These are phyloP conservation scores for Bostrychus sinensis DNA, from an alignment of 2,113 vertebrate species.

Conservation along the genomic window DNA sequence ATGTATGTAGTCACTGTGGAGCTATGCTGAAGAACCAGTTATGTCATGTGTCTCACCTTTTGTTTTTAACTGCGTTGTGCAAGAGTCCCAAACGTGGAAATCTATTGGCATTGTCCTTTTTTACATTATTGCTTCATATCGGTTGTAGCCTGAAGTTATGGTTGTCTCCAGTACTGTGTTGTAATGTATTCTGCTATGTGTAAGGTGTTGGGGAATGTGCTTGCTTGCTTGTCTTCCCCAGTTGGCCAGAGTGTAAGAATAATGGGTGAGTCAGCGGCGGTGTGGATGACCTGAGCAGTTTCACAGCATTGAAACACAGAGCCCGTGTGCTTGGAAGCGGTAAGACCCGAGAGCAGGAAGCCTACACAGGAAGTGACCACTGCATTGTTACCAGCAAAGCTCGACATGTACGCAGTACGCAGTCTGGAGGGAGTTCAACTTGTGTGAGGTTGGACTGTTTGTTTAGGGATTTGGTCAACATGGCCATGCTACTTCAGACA, in stretches of 20 bases:
- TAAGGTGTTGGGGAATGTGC: conserved; percentile 49
- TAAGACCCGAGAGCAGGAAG: conserved; percentile 67
- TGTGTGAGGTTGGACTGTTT: conserved; percentile 45
- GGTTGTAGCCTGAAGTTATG: no score
- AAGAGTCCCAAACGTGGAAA: background rate
- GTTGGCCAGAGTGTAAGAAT: conserved; percentile 26
- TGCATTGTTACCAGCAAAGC: conserved; percentile 66
- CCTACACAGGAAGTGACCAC: conserved; percentile 67
- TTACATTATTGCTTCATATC: background rate
- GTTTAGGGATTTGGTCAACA: conserved; percentile 24
- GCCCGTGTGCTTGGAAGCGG: conserved; percentile 58
- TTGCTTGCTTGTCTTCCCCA: conserved; percentile 50
- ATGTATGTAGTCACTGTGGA: conserved; percentile 13
- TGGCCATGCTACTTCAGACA: conserved; percentile 8
- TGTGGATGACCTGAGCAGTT: conserved; percentile 68
- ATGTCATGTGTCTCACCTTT: background rate
- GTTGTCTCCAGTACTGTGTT: conserved; percentile 38
- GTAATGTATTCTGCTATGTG: conserved; percentile 52
- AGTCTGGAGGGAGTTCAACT: conserved; percentile 47
- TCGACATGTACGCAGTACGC: conserved; percentile 49
- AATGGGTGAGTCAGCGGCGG: conserved; percentile 56
- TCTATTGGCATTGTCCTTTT: background rate
- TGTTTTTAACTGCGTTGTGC: conserved; percentile 7
- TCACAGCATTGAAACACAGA: conserved; percentile 50
- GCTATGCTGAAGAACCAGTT: conserved; percentile 67